Evolutionary conservation across 2,113 vertebrate genomes (phyloP).

Genomic region (Perognathus longimembris): DNA sequence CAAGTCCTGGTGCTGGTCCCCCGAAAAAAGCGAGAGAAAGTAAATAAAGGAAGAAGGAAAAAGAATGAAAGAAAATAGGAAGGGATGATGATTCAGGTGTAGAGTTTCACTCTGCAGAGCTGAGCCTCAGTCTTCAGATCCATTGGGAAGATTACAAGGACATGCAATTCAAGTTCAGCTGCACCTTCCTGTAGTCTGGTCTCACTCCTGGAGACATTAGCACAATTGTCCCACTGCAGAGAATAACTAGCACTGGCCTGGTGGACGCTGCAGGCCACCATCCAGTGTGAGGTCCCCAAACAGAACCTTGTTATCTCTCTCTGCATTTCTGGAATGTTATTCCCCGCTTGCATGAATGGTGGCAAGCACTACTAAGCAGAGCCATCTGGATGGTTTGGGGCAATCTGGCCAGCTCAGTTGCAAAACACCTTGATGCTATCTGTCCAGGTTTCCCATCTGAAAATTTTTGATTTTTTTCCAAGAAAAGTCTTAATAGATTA

Average conservation of each 20-base stretch:
- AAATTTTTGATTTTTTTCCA: slow-evolving; percentile 68
- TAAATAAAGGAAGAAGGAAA: not conserved
- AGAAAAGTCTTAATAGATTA: slow-evolving; percentile 74
- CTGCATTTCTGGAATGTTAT: not conserved
- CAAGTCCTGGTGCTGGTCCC: not conserved
- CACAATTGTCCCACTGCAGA: not conserved
- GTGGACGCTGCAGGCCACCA: not conserved
- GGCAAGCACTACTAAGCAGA: not conserved
- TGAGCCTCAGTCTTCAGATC: not conserved
- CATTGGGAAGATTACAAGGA: not conserved
- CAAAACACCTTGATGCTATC: slow-evolving; percentile 60
- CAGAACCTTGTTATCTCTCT: not conserved
- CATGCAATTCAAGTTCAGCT: not conserved
- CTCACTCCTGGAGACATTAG: not conserved
- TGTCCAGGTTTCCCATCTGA: slow-evolving; percentile 67
- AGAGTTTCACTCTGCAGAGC: not conserved
- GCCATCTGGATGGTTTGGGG: not conserved
- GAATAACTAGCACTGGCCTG: not conserved
- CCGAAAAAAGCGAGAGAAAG: not conserved
- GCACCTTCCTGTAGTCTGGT: not conserved
- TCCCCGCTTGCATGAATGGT: not conserved
- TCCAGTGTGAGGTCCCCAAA: not conserved
- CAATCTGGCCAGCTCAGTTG: slow-evolving; percentile 33
- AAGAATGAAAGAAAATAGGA: not conserved
- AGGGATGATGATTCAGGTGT: not conserved